Evolutionary conservation across 2,797 vertebrate genomes (phyloP), one percentile per base, ranked within the genome.

Genomic region (Syngnathus acus): DNA sequence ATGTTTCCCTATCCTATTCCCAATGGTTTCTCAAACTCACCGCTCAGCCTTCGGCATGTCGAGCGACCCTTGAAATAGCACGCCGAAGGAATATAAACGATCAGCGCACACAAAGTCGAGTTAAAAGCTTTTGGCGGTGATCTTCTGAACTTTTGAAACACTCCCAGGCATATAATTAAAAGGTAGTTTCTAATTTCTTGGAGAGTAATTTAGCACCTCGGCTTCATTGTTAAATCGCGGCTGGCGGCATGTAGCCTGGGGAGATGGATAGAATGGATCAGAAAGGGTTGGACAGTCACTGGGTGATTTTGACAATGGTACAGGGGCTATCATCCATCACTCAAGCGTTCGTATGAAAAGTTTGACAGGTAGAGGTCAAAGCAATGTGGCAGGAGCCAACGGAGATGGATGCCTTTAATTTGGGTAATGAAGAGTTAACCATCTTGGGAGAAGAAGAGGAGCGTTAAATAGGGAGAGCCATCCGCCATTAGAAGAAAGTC

Each of bases 341-440:
- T 91, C 87, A 84, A 62, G 54, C 67, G 86, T 88, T 83, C 85
- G 84, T 87, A 80, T 79, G 81, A 88, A 90, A 89, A 87, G 91
- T 90, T 87, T 90, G 91, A 93, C 92, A 92, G 90, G 81, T 88
- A 89, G 90, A 92, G 91, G 91, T 92, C 91, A 91, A 71, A 75
- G 78, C 86, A 85, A 86, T 88, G 86, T 89, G 87, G 89, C 84
- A 86, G 81, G 78, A 87, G 84, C 86, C 88, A 89, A 80, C 80
- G 68, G 80, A 91, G 90, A 91, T 91, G 89, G 90, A 93, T 92
- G 90, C 87, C 81, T 90, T 92, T 91, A 87, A 92, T 92, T 91
- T 93, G 90, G 90, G 82, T 91, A 92, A 92, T 91, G 90, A 91
- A 89, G 88, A 89, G 91, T 92, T 92, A 92, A 92, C 86, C 87